phyloP scores from a whole-genome alignment of 2,888 invertebrate species.

The Hartigia nigra region DNA sequence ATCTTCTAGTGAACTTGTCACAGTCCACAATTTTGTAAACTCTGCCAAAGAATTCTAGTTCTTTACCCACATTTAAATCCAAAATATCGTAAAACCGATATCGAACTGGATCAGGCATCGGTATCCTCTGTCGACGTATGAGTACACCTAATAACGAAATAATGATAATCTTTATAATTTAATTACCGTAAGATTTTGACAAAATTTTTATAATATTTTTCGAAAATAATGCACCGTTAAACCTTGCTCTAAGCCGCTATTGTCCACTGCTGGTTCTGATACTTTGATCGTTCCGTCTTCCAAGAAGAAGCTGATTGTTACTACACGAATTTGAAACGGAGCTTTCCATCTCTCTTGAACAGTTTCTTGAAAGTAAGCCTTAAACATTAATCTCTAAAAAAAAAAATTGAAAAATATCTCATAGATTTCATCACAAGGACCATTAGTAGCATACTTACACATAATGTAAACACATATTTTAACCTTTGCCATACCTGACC shows the following conservation, averaged over 20 bases:
- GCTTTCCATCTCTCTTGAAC: slow-evolving; percentile 78
- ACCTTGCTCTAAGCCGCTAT: slow-evolving; percentile 91
- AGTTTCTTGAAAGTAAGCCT: slow-evolving; percentile 84
- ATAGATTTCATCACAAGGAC: background rate
- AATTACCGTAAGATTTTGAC: slow-evolving; percentile 25
- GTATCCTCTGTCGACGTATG: slow-evolving; percentile 85
- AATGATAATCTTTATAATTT: slow-evolving; percentile 8
- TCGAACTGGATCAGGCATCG: slow-evolving; percentile 78
- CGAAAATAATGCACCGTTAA: slow-evolving; percentile 26
- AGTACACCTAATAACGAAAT: slow-evolving; percentile 73
- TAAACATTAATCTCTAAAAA: slow-evolving; percentile 78
- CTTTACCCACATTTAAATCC: slow-evolving; percentile 87
- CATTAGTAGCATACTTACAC: background rate
- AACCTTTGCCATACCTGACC: slow-evolving; percentile 74
- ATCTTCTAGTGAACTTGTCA: slow-evolving; percentile 87
- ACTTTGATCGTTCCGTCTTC: slow-evolving; percentile 95
- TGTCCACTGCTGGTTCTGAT: slow-evolving; percentile 81
- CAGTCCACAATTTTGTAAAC: slow-evolving; percentile 85
- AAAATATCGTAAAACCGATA: slow-evolving; percentile 84
- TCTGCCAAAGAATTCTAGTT: slow-evolving; percentile 84
- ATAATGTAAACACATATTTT: slow-evolving; percentile 5
- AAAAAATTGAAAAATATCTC: slow-evolving; percentile 24
- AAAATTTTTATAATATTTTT: background rate
- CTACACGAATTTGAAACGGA: slow-evolving; percentile 79
- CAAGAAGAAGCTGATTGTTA: slow-evolving; percentile 86